Percentiles rank a stretch among this genome's conserved stretches.
Conservation (phyloP, 2,888 invertebrate species). For the Hipparchia sbordonii region DNA sequence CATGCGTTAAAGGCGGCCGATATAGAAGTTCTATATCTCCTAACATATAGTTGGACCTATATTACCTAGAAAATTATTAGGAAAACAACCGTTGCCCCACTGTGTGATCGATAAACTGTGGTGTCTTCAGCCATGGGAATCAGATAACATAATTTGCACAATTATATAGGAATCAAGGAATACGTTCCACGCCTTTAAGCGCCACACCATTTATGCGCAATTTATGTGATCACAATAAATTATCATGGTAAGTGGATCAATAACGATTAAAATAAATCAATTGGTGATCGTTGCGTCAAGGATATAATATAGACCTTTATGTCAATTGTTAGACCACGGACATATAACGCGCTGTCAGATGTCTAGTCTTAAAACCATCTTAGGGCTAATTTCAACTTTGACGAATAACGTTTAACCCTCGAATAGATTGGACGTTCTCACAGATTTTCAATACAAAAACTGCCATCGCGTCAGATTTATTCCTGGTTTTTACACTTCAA, state of each 20-base stretch:
- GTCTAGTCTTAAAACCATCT: too few relatives aligned
- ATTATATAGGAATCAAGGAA: conserved; percentile 33
- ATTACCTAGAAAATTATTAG: too few relatives aligned
- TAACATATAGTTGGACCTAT: too few relatives aligned
- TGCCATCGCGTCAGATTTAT: too few relatives aligned
- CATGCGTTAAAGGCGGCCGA: too few relatives aligned
- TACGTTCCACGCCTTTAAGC: conserved; percentile 17
- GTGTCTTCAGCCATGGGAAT: conserved; percentile 24
- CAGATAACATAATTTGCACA: conserved; percentile 36
- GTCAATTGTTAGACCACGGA: not conserved
- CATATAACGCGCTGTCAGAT: too few relatives aligned
- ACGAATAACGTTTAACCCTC: too few relatives aligned
- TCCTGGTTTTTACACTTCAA: too few relatives aligned
- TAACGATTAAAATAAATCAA: conserved; percentile 5
- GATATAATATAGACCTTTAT: not conserved
- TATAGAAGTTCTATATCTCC: too few relatives aligned
- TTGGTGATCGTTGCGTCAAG: not conserved
- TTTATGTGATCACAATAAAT: conserved; percentile 23
- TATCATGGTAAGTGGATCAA: conserved; percentile 13
- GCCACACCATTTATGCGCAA: conserved; percentile 18
- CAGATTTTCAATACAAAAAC: too few relatives aligned
- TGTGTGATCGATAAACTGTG: not conserved
- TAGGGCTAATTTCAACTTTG: too few relatives aligned
- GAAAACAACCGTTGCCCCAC: not conserved
- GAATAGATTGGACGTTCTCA: too few relatives aligned